A percentile compares a stretch with the other conserved stretches of the same genome.
These are phyloP conservation scores for Lepeophtheirus nordmannii DNA, from an alignment of 2,888 invertebrate genomes.

Conservation along the genomic window DNA sequence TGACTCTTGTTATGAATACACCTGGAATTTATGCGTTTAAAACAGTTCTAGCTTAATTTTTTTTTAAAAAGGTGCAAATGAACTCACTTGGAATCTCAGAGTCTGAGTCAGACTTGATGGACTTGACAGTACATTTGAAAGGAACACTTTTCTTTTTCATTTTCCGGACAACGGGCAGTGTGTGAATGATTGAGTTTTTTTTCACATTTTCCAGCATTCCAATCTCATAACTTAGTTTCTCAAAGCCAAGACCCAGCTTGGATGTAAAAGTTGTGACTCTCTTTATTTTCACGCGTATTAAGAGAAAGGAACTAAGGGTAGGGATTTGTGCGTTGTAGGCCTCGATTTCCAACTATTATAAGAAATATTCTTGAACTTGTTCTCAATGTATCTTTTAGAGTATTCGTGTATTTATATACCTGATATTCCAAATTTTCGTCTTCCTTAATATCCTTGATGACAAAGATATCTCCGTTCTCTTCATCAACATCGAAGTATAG, in stretches of 20 bases:
- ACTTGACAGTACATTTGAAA: background rate
- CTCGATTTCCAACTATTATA: background rate
- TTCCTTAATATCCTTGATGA: background rate
- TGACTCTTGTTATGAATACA: slow-evolving; percentile 46
- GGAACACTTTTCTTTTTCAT: background rate
- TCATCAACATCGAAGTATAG: slow-evolving; percentile 10
- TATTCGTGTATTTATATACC: background rate
- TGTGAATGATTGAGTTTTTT: background rate
- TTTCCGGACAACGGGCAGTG: background rate
- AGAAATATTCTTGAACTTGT: too few relatives aligned
- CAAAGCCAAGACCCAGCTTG: background rate
- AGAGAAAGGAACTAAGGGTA: background rate
- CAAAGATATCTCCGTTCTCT: slow-evolving; percentile 11
- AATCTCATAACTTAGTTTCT: background rate
- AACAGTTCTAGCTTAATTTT: background rate
- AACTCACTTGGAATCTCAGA: background rate
- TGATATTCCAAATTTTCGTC: background rate
- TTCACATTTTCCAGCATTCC: background rate
- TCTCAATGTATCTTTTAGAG: too few relatives aligned
- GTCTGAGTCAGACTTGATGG: background rate
- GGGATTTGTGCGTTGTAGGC: background rate
- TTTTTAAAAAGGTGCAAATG: background rate
- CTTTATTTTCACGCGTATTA: background rate
- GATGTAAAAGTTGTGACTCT: background rate
- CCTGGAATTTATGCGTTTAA: background rate